Base-by-base conservation (phyloP, 1,140 invertebrate genomes). In the Bombus breviceps region DNA sequence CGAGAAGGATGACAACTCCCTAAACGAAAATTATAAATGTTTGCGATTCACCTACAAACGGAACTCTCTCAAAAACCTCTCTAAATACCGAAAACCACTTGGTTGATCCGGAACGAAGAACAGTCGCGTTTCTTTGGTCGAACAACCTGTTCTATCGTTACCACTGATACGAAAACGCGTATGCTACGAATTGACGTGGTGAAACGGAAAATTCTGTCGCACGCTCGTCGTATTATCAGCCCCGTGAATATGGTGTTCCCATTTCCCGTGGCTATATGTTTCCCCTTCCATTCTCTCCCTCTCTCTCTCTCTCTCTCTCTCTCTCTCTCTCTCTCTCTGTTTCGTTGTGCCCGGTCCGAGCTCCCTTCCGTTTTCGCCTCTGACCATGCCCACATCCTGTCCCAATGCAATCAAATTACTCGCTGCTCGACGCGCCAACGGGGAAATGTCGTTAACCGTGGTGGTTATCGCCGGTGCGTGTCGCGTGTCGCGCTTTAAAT, bases 381-480 rank as follows among this genome's bases (percentile, higher is more conserved):
- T 53, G 59, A 57, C 84, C 53, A 39, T 86, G 81, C 87, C 89
- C 77, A 62, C 90, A 85, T 89, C 83, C 88, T 86, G 91, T 88
- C 83, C 87, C 88, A 92, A 88, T 89, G 88, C 91, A 93, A 94
- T 94, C 92, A 92, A 94, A 93, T 94, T 94, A 94, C 90, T 89
- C 93, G 91, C 90, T 94, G 92, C 93, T 93, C 91, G 91, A 93
- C 93, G 93, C 93, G 92, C 89, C 93, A 94, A 94, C 92, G 91
- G 89, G 92, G 91, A 94, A 94, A 94, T 93, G 93, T 94, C 93
- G 93, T 94, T 94, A 94, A 93, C 93, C 92, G 86, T 92, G 92
- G 87, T 89, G 91, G 93, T 94, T 94, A 94, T 93, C 92, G 92
- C 77, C 90, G 84, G 89, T 94, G 93, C 94, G 93, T 94, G 93